Evolutionary conservation across 1,140 invertebrate species (phyloP).

Genomic region (Telenomus remus): DNA sequence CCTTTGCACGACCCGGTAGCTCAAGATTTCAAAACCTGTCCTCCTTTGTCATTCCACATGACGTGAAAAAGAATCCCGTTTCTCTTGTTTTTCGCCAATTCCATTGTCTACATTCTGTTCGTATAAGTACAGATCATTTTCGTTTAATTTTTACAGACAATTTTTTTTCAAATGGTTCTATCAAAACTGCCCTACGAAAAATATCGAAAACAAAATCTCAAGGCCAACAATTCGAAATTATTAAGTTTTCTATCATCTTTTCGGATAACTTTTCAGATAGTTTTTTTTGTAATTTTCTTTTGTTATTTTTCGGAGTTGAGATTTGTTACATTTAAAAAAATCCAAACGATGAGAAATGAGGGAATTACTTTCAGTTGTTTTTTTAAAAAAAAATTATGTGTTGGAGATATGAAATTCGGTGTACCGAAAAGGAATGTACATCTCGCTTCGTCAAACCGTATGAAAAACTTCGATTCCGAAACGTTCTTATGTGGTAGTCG

Average conservation of each 20-base stretch:
- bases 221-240: too few relatives aligned
- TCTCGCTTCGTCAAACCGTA: slow-evolving; percentile 32
- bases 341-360: too few relatives aligned
- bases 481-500: slow-evolving; percentile 30
- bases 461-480: slow-evolving; percentile 41
- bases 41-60: slow-evolving; percentile 43
- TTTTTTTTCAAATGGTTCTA: too few relatives aligned
- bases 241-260: too few relatives aligned
- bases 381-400: too few relatives aligned
- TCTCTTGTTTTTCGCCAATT: slow-evolving; percentile 18
- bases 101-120: slow-evolving; percentile 14
- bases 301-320: too few relatives aligned
- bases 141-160: not conserved
- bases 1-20: slow-evolving; percentile 23
- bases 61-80: slow-evolving; percentile 41
- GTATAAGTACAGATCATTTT: slow-evolving; percentile 1
- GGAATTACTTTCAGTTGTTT: too few relatives aligned
- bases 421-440: slow-evolving; percentile 1
- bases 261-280: too few relatives aligned
- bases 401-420: slow-evolving; percentile 2
- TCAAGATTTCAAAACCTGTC: slow-evolving; percentile 49
- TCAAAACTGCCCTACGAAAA: too few relatives aligned
- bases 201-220: too few relatives aligned
- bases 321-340: too few relatives aligned
- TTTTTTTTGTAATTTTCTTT: too few relatives aligned